A percentile compares a stretch with the other conserved stretches of the same genome.
phyloP scores from a whole-genome alignment of 37 sponge, comb jelly and placozoan species.

The Lycopodina hypogea region DNA sequence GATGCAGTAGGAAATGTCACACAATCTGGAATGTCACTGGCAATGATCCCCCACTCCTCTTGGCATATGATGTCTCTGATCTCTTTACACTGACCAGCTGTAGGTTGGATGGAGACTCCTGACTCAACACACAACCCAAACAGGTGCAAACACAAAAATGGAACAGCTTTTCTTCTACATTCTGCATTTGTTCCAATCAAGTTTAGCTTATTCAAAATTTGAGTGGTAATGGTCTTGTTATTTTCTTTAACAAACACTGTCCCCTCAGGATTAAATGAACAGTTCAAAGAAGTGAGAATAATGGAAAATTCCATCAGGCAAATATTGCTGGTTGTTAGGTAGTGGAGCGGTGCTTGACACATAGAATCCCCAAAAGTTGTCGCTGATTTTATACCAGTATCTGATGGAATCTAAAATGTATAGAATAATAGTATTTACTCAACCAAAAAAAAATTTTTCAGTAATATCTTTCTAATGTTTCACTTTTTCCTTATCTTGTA shows the following conservation, averaged over 20 bases:
- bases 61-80: not conserved
- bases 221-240: not conserved
- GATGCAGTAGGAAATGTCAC: not conserved
- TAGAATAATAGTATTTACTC: too few relatives aligned
- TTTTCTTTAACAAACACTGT: not conserved
- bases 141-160: conserved; percentile 18
- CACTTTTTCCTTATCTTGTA: too few relatives aligned
- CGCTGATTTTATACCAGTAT: too few relatives aligned
- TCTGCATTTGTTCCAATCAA: not conserved
- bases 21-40: not conserved
- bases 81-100: conserved; percentile 9
- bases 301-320: not conserved
- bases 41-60: not conserved
- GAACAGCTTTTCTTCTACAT: conserved; percentile 3
- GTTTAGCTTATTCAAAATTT: not conserved
- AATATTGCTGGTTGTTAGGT: not conserved
- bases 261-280: not conserved
- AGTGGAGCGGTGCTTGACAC: too few relatives aligned
- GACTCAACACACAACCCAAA: conserved; percentile 5
- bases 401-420: too few relatives aligned
- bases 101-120: not conserved
- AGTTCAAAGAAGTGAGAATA: not conserved
- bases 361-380: too few relatives aligned
- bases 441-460: too few relatives aligned
- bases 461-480: too few relatives aligned